phyloP scores from a whole-genome alignment of 2,113 vertebrate genomes.

The Brachyhypopomus occidentalis region DNA sequence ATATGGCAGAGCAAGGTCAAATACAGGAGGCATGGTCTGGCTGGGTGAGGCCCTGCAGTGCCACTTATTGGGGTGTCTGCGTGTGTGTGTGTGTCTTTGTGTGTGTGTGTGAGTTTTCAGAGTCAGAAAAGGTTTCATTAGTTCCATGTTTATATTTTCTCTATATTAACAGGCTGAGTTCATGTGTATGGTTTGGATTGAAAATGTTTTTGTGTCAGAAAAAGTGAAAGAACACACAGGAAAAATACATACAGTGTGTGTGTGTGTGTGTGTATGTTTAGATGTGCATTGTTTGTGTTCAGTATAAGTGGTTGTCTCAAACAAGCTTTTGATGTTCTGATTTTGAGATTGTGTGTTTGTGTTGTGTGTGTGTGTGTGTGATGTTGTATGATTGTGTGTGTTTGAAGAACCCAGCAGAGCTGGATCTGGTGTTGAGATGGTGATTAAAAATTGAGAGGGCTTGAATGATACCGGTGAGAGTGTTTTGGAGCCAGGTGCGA shows the following conservation, averaged over 20 bases:
- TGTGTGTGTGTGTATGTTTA: conserved; percentile 7
- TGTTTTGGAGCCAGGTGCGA: conserved; percentile 68
- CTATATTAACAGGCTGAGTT: conserved; percentile 33
- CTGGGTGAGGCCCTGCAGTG: conserved; percentile 48
- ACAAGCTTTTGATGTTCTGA: conserved; percentile 41
- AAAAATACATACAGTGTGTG: neutral
- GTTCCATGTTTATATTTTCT: conserved; percentile 42
- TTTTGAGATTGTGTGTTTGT: conserved; percentile 43
- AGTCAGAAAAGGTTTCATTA: conserved; percentile 46
- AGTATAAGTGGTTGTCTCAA: conserved; percentile 22
- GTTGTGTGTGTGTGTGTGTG: conserved; percentile 42
- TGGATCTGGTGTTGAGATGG: conserved; percentile 65
- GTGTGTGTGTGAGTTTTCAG: conserved; percentile 35
- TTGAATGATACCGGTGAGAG: conserved; percentile 72
- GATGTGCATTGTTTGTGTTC: conserved; percentile 2
- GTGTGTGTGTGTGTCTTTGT: too few species aligned
- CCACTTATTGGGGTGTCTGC: conserved; percentile 29
- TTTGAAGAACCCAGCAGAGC: conserved; percentile 43
- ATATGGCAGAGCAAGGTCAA: conserved; percentile 81
- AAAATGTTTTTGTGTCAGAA: conserved; percentile 1
- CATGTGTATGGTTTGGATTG: neutral
- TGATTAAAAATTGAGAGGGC: conserved; percentile 78
- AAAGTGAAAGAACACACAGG: neutral
- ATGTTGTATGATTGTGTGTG: conserved; percentile 21
- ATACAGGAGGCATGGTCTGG: conserved; percentile 66